Evolutionary conservation across 2,888 invertebrate genomes (phyloP).

Genomic region (Macrophya alboannulata): DNA sequence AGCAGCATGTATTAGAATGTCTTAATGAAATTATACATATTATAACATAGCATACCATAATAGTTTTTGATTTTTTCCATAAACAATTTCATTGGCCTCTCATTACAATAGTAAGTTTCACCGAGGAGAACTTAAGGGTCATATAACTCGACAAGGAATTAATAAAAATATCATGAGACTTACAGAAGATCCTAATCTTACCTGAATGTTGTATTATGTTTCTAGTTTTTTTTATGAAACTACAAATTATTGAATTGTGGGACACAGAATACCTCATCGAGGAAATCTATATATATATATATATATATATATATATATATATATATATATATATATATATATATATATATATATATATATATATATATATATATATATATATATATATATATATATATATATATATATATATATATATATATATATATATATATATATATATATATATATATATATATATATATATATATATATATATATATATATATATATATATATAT

Average conservation of each 20-base stretch:
- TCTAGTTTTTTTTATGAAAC: neutral
- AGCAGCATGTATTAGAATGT: conserved; percentile 49
- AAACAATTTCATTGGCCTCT: neutral
- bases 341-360: too few relatives aligned
- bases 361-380: too few relatives aligned
- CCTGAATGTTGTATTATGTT: neutral
- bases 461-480: too few relatives aligned
- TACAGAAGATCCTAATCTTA: conserved; percentile 1
- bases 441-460: too few relatives aligned
- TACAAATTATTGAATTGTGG: conserved; percentile 12
- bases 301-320: too few relatives aligned
- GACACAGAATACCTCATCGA: conserved; percentile 23
- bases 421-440: too few relatives aligned
- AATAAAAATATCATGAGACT: neutral
- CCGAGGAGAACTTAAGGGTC: neutral
- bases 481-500: too few relatives aligned
- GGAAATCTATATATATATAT: conserved; percentile 24
- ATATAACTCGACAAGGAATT: neutral
- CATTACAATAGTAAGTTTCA: neutral
- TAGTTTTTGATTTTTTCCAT: neutral
- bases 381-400: too few relatives aligned
- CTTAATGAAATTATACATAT: conserved; percentile 21
- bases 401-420: too few relatives aligned
- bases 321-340: too few relatives aligned
- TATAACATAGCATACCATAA: conserved; percentile 13